Evolutionary conservation across 2,113 vertebrate species (phyloP).

Genomic region (Aptenodytes forsteri): DNA sequence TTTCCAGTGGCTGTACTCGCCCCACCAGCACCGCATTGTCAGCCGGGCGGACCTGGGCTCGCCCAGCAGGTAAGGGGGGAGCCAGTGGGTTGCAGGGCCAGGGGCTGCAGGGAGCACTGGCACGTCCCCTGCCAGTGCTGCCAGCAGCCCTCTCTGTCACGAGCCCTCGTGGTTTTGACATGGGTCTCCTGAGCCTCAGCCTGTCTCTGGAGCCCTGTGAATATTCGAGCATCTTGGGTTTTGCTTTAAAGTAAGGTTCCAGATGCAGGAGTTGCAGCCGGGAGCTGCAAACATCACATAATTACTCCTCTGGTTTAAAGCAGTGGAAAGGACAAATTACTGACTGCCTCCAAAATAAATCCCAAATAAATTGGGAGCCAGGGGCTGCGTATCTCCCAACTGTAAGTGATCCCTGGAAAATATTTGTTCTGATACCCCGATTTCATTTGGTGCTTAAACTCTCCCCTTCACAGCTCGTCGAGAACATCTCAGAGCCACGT

Average conservation of each 20-base stretch:
- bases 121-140: not conserved
- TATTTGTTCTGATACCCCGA: fast-evolving
- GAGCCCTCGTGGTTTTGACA: fast-evolving
- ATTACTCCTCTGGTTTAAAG: not conserved
- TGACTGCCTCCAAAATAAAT: not conserved
- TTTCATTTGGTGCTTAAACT: not conserved
- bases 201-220: not conserved
- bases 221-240: fast-evolving
- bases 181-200: not conserved
- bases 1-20: slow-evolving; percentile 81
- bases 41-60: slow-evolving; percentile 70
- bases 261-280: fast-evolving
- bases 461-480: not conserved
- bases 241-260: not conserved
- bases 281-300: fast-evolving
- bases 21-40: slow-evolving; percentile 76
- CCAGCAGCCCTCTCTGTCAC: not conserved
- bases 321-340: not conserved
- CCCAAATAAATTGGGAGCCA: not conserved
- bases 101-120: fast-evolving
- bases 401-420: not conserved
- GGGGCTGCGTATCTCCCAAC: too few relatives aligned
- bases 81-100: fast-evolving
- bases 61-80: slow-evolving; percentile 67
- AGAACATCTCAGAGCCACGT: not conserved